Conservation (phyloP, 2,113 vertebrate genomes). For the Casuarius casuarius region DNA sequence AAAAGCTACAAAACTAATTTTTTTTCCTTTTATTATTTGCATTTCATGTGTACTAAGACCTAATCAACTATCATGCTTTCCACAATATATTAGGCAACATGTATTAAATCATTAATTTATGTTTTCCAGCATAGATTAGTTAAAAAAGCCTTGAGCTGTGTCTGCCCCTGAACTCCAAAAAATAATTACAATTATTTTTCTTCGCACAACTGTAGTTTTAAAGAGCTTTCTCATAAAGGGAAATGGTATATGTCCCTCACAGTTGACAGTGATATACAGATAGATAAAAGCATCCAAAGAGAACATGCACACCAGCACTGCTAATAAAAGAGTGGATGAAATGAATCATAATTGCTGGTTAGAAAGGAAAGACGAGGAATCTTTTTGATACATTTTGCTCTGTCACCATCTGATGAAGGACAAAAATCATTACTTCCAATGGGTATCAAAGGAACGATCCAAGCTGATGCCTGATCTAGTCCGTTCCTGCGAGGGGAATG, state of each 20-base stretch:
- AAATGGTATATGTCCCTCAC: background rate
- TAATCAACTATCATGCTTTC: background rate
- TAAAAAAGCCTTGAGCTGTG: background rate
- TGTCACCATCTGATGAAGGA: background rate
- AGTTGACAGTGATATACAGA: background rate
- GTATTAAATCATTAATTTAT: background rate
- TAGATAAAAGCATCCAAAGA: background rate
- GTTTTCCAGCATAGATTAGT: background rate
- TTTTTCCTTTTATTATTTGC: background rate
- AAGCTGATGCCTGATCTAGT: background rate
- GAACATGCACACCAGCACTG: background rate
- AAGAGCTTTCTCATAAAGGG: background rate
- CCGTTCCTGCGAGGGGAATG: background rate
- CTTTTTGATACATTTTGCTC: background rate
- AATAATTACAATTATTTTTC: background rate
- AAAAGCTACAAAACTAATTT: background rate
- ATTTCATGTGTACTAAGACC: background rate
- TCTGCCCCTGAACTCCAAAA: background rate
- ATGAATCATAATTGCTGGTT: background rate
- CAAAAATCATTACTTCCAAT: background rate
- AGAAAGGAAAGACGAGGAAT: background rate
- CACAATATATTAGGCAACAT: background rate
- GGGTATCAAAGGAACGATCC: background rate
- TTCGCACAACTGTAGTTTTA: background rate
- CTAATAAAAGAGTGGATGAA: background rate